These are phyloP conservation scores for Heliothis subflexa DNA, from an alignment of 1,140 invertebrate species.

Conservation along the genomic window DNA sequence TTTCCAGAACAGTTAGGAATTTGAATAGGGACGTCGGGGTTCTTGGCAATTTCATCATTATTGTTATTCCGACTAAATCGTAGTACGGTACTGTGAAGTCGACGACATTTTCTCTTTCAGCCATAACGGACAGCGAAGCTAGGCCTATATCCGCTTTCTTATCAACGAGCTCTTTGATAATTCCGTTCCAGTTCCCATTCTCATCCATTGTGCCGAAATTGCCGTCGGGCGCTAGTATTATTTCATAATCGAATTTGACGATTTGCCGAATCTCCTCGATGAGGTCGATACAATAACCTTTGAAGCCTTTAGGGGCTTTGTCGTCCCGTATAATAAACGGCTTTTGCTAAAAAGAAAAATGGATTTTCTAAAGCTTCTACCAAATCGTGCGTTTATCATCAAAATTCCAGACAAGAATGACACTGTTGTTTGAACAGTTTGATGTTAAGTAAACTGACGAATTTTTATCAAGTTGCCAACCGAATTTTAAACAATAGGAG, in stretches of 20 bases:
- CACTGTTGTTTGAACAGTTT: conserved; percentile 71
- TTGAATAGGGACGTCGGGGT: conserved; percentile 96
- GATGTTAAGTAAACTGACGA: conserved; percentile 62
- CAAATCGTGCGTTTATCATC: conserved; percentile 37
- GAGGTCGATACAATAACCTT: conserved; percentile 97
- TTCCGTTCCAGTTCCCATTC: conserved; percentile 96
- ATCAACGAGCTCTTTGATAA: conserved; percentile 96
- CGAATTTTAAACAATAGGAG: conserved; percentile 60
- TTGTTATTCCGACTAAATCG: conserved; percentile 97
- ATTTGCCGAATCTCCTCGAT: conserved; percentile 94
- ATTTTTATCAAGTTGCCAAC: conserved; percentile 69
- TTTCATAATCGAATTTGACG: conserved; percentile 96
- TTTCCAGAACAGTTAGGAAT: conserved; percentile 98
- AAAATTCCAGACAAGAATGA: conserved; percentile 58
- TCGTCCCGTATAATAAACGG: conserved; percentile 94
- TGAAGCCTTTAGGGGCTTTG: conserved; percentile 89
- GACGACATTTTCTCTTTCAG: conserved; percentile 97
- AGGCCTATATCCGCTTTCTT: conserved; percentile 96
- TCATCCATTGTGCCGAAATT: conserved; percentile 95
- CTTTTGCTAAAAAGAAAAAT: conserved; percentile 88
- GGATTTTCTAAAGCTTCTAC: background rate
- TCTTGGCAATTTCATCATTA: conserved; percentile 94
- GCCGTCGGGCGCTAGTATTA: conserved; percentile 92
- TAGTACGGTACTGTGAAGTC: conserved; percentile 98
- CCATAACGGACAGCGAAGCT: conserved; percentile 96